These are phyloP conservation scores for Pseudeuparius sepicola DNA, from an alignment of 2,888 invertebrate genomes.

Conservation along the genomic window DNA sequence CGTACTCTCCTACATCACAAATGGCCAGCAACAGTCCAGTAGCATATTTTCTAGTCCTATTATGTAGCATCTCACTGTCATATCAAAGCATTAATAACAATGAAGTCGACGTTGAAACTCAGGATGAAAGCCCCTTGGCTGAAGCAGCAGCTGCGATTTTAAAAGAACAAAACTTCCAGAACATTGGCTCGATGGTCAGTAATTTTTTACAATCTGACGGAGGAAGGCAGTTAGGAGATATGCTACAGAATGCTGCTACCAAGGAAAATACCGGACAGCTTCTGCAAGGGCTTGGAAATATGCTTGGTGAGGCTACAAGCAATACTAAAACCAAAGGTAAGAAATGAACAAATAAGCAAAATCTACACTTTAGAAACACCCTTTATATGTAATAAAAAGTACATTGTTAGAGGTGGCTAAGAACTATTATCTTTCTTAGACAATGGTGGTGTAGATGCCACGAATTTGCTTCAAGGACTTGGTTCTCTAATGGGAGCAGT, in stretches of 20 bases:
- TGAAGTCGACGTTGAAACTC: constrained; percentile 38
- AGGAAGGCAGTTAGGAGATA: constrained; percentile 42
- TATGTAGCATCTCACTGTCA: constrained; percentile 20
- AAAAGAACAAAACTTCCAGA: constrained; percentile 28
- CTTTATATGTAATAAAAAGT: too few relatives aligned
- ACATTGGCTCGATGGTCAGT: constrained; percentile 56
- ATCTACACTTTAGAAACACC: too few relatives aligned
- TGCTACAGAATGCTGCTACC: constrained; percentile 22
- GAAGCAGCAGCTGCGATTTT: constrained; percentile 61
- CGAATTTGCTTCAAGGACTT: constrained; percentile 19
- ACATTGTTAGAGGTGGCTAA: too few relatives aligned
- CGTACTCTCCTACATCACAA: too few relatives aligned
- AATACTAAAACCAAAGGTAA: constrained; percentile 1
- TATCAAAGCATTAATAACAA: constrained; percentile 29
- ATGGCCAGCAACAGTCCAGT: too few relatives aligned
- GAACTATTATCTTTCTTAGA: too few relatives aligned
- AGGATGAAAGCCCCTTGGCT: constrained; percentile 50
- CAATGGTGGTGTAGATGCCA: constrained; percentile 15
- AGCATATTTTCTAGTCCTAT: constrained; percentile 24
- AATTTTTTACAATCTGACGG: constrained; percentile 59
- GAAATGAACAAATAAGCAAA: not conserved
- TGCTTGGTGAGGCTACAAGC: constrained; percentile 7
- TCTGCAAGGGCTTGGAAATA: constrained; percentile 24
- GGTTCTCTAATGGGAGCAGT: constrained; percentile 21
- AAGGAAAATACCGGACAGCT: constrained; percentile 24